phyloP scores from a whole-genome alignment of 1,140 invertebrate species.

The Mizuhopecten yessoensis region DNA sequence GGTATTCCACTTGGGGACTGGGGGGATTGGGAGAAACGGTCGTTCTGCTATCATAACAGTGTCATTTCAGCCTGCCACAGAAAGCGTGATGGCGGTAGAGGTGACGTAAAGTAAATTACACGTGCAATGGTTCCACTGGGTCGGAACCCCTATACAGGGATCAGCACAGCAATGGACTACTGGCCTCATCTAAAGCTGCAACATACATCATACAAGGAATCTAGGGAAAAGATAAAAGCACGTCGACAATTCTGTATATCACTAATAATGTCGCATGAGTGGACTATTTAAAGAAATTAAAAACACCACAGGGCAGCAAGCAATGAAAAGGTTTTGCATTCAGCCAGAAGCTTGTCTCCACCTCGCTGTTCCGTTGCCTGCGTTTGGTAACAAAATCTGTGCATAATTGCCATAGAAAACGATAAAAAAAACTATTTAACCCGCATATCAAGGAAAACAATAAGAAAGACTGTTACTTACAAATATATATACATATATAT shows the following conservation, averaged over 20 bases:
- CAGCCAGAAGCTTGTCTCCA: background rate
- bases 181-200: background rate
- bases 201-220: background rate
- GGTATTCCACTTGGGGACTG: background rate
- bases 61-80: background rate
- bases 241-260: conserved; percentile 1
- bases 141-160: conserved; percentile 31
- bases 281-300: conserved; percentile 7
- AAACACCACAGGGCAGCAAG: conserved; percentile 1
- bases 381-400: background rate
- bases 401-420: background rate
- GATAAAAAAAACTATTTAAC: background rate
- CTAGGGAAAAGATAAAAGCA: background rate
- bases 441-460: background rate
- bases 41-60: background rate
- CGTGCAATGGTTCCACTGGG: conserved; percentile 1
- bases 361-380: background rate
- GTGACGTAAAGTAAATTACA: background rate
- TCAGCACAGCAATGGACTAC: background rate
- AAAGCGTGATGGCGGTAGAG: background rate
- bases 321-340: conserved; percentile 14
- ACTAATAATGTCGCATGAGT: conserved; percentile 22
- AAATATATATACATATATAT: conserved; percentile 11
- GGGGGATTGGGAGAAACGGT: background rate
- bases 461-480: background rate